Evolutionary conservation across 1,140 invertebrate genomes (phyloP), one percentile per base, ranked within the genome.

Genomic region (Adoxophyes honmai): DNA sequence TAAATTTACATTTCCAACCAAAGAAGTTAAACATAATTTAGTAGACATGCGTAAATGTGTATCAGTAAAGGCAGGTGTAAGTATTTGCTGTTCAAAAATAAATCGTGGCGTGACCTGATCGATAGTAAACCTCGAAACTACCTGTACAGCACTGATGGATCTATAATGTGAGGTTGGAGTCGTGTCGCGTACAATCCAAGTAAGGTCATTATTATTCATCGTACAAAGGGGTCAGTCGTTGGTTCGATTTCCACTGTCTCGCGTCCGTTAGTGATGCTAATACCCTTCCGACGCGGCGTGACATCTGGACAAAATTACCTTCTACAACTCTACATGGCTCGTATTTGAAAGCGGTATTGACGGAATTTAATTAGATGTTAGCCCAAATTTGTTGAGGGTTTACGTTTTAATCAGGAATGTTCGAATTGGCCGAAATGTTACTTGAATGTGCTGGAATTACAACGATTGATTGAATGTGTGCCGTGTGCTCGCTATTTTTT

Each of bases 201-300:
- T 79, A 75, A 64, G 78, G 79, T 77, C 72, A 85, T 85, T 85
- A 81, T 70, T 83, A 83, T 85, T 83, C 81, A 71, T 57, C 63
- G 73, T 62, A 58, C 59, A 81, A 81, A 75, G 70, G 72, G 79
- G 81, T 74, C 79, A 81, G 58, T 57, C 42, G 68, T 73, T 73
- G 66, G 66, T 73, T 73, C 65, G 72, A 78, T 77, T 80, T 79
- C 75, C 70, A 75, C 69, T 64, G 64, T 52, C 64, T 28, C 21
- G 44, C 28, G 21, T 37, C 39, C 55, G 55, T 33, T 35, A 34
- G 34, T 5, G 34, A 33, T 34, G 33, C 14, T 66, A 70, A 55
- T 68, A 61, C 39, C 61, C 77, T 78, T 72, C 74, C 42, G 60
- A 68, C 72, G 71, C 63, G 66, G 55, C 53, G 62, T 59, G 64